phyloP scores from a whole-genome alignment of 2,888 invertebrate species.

The Lymantria dispar region DNA sequence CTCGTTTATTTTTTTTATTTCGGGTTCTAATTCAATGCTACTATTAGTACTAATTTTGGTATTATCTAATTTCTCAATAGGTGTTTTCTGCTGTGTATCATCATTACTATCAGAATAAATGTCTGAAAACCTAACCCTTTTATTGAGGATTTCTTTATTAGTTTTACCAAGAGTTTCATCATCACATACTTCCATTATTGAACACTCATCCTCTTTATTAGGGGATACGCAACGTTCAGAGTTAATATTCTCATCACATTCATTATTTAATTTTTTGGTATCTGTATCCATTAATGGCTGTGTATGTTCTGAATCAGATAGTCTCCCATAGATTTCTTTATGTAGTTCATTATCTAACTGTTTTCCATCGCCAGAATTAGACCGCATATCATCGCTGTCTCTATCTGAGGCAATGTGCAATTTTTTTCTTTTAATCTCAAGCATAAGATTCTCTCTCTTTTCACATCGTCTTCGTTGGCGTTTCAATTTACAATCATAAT shows the following conservation, averaged over 20 bases:
- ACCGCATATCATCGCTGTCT: constrained; percentile 1
- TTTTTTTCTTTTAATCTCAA: constrained; percentile 5
- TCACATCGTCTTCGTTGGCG: constrained; percentile 35
- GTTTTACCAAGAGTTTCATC: not conserved
- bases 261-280: not conserved
- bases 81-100: constrained; percentile 10
- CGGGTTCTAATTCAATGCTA: constrained; percentile 1
- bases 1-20: constrained; percentile 11
- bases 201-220: not conserved
- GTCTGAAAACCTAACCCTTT: constrained; percentile 3
- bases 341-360: not conserved
- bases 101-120: constrained; percentile 35
- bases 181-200: not conserved
- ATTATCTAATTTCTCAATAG: constrained; percentile 8
- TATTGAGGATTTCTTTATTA: not conserved
- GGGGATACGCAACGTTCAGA: not conserved
- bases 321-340: not conserved
- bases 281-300: not conserved
- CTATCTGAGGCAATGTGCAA: constrained; percentile 5
- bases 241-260: not conserved
- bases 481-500: constrained; percentile 62
- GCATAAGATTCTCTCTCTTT: constrained; percentile 3
- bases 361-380: not conserved
- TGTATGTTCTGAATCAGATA: not conserved
- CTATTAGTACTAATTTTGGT: constrained; percentile 1